phyloP scores from a whole-genome alignment of 2,797 vertebrate species.

The Enteromius fasciolatus region DNA sequence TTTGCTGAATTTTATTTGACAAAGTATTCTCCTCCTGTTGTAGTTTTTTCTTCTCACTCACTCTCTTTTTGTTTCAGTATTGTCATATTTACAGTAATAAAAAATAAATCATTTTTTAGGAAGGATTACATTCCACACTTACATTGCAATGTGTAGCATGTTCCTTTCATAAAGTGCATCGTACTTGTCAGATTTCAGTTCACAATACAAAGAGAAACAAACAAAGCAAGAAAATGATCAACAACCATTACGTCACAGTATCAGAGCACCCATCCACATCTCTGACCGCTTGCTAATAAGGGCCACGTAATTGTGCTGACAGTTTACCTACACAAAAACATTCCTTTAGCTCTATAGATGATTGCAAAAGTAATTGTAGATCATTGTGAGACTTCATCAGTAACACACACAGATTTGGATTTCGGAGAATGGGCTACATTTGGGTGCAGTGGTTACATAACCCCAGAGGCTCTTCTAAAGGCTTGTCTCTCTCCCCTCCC shows the following conservation, averaged over 20 bases:
- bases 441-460: conserved; percentile 52
- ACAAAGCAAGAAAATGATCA: conserved; percentile 54
- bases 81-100: conserved; percentile 88
- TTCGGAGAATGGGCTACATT: conserved; percentile 35
- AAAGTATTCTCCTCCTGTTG: conserved; percentile 68
- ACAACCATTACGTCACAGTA: conserved; percentile 72
- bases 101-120: conserved; percentile 89
- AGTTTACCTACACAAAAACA: conserved; percentile 43
- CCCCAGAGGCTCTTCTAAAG: conserved; percentile 32
- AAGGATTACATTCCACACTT: conserved; percentile 88
- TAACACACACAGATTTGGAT: conserved; percentile 37
- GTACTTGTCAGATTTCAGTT: conserved; percentile 71
- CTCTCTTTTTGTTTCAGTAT: conserved; percentile 54
- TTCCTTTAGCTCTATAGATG: conserved; percentile 43
- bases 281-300: conserved; percentile 22
- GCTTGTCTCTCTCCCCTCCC: conserved; percentile 41
- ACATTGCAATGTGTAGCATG: conserved; percentile 89
- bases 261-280: conserved; percentile 53
- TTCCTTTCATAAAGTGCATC: conserved; percentile 83
- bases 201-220: conserved; percentile 63
- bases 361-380: conserved; percentile 34
- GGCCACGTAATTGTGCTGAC: conserved; percentile 63
- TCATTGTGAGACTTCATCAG: conserved; percentile 39
- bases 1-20: conserved; percentile 73
- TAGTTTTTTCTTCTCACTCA: conserved; percentile 33